Evolutionary conservation across 2,888 invertebrate species (phyloP), one percentile per base, ranked within the genome.

Genomic region (Xylota segnis): DNA sequence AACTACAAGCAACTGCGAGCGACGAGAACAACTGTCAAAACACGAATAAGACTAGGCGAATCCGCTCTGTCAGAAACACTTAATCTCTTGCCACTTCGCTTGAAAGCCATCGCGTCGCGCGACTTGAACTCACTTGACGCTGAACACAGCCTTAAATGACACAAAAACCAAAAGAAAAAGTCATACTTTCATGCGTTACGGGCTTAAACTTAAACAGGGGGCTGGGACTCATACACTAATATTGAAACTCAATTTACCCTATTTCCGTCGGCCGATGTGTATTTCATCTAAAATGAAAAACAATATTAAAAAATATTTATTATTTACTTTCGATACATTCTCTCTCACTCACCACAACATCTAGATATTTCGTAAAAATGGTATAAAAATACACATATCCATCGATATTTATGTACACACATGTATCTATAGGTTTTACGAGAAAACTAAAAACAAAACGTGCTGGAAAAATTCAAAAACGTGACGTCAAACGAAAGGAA

Each of bases 211-310:
- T 1, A 7, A 23, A 34, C 18, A 32, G 47, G 40, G 18, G n/a
- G n/a, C n/a, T n/a, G 16, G 27, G 23, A 34, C 18, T 65, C 16
- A 34, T 54, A 18, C n/a, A n/a, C 9, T 34, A 63, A 27, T 56
- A 43, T n/a, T 27, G 3, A 16, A 58, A 45, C 27, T 40, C 14
- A 66, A 86, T 81, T 86, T 86, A 86, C 84, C 84, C 84, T 81
- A 86, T 65, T 81, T 71, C 84, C 84, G 66, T 75, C 75, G 58
- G 37, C 76, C 47, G 84, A 81, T 56, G 84, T 66, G 89, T 89
- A 89, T 88, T 91, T 88, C 87, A 91, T 88, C 91, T 90, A 90
- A 87, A 90, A 90, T 87, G 88, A 90, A 23, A 23, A 23, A 23
- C 23, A 23, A 54, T 72, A 59, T 66, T 72, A 34, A 58, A 56